A percentile compares a stretch with the other conserved stretches of the same genome.
Evolutionary conservation across 53 echinoderm and acorn worm genomes (phyloP).

Genomic region (Luidia sarsii): DNA sequence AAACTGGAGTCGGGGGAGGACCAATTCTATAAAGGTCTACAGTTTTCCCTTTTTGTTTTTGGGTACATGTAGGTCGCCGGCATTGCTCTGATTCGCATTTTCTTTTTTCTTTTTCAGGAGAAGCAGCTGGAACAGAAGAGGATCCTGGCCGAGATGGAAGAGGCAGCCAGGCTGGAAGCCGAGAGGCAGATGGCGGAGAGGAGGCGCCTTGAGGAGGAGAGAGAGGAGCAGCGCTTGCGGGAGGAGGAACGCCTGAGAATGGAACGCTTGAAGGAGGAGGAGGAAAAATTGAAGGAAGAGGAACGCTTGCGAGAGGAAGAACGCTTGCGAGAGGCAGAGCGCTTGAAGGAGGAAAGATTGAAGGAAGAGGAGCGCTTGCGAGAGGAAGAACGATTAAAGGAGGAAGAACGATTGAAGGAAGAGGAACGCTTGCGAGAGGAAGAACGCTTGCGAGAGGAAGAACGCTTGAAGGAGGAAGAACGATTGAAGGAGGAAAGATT

Average conservation of each 20-base stretch:
- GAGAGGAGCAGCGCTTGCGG: background rate
- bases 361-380: constrained; percentile 10
- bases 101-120: constrained; percentile 65
- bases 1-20: too few relatives aligned
- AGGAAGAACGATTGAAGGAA: background rate
- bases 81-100: too few relatives aligned
- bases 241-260: too few relatives aligned
- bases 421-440: background rate
- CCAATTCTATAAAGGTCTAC: too few relatives aligned
- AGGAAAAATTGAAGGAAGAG: background rate
- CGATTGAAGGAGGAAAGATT: background rate
- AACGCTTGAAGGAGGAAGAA: background rate
- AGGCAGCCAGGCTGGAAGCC: constrained; percentile 42
- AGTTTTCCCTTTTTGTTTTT: too few relatives aligned
- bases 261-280: constrained; percentile 10
- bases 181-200: constrained; percentile 25
- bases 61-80: too few relatives aligned
- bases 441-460: background rate
- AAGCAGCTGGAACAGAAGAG: constrained; percentile 83
- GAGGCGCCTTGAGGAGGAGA: background rate
- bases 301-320: constrained; percentile 20
- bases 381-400: too few relatives aligned
- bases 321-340: background rate
- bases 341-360: background rate
- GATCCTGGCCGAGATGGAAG: constrained; percentile 73